Evolutionary conservation across 2,113 vertebrate species (phyloP), one percentile per base, ranked within the genome.

Genomic region (Porphyrio hochstetteri): DNA sequence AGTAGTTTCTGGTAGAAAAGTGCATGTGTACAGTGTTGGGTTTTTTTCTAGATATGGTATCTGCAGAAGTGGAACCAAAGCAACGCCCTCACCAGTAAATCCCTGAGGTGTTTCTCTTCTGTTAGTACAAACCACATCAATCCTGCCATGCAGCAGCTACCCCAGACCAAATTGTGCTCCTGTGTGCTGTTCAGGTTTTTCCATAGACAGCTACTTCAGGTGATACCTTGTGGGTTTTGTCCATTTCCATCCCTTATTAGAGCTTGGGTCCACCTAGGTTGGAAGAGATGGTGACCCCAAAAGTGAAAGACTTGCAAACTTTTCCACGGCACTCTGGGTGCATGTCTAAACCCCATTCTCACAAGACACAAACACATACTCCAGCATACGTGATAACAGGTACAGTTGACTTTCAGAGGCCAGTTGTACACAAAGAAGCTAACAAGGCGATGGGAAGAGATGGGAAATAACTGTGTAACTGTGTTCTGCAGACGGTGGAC

Each of bases 21-120:
- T 27, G 12, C 52, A 64, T 21, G 25, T 0, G 0, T 29, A 50
- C 5, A 56, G 0, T 31, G 0, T n/a, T 29, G 44, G 44, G 44
- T 19, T 25, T 24, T 69, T 76, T 91, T 82, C 53, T 77, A 77
- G 19, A 93, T 36, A 21, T 70, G 63, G 16, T 12, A 74, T 69
- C 16, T 65, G 28, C 46, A 72, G 59, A 36, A 36, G 42, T 44
- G 82, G 55, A 88, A 77, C 44, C 36, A 80, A 59, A 65, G 50
- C 5, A 25, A 71, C 2, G 2, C 13, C 60, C 57, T 56, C 56
- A 50, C 18, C 29, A 74, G 23, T 28, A 90, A 80, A 80, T 56
- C 31, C 16, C 53, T 60, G 42, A 63, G 16, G 25, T 42, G 16
- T 6, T 92, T 67, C 40, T 69, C 12, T 24, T 81, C 40, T 78